Conservation (phyloP, 2,888 invertebrate species). For the Cataglyphis albicans region DNA sequence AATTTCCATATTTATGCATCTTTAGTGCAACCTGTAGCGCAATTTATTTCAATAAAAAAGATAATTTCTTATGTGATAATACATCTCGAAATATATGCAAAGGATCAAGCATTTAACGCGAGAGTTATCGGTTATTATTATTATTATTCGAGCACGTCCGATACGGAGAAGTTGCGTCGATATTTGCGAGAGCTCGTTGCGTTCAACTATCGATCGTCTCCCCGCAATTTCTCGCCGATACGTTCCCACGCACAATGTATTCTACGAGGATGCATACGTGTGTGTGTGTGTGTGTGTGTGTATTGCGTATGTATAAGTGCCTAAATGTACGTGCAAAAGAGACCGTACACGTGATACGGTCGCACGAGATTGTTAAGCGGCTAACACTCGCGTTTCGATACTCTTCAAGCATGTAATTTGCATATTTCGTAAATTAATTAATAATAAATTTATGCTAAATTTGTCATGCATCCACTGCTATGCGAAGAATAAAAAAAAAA, state of each 20-base stretch:
- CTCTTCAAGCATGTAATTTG: background rate
- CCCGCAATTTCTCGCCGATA: slow-evolving; percentile 63
- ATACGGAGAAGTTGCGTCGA: slow-evolving; percentile 25
- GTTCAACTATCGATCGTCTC: slow-evolving; percentile 72
- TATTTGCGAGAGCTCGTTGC: slow-evolving; percentile 61
- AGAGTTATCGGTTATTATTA: slow-evolving; percentile 24
- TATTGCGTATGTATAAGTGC: background rate
- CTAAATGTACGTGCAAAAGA: slow-evolving; percentile 26
- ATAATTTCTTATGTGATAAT: background rate
- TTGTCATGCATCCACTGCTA: background rate
- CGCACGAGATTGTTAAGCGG: slow-evolving; percentile 41
- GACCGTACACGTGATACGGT: slow-evolving; percentile 32
- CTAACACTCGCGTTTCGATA: slow-evolving; percentile 28
- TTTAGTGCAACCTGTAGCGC: background rate
- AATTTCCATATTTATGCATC: slow-evolving; percentile 17
- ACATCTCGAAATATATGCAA: slow-evolving; percentile 25
- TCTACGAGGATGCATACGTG: background rate
- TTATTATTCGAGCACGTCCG: slow-evolving; percentile 5
- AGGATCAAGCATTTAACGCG: slow-evolving; percentile 28
- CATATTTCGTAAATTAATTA: slow-evolving; percentile 33
- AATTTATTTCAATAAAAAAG: background rate
- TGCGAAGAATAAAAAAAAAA: background rate
- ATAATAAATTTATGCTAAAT: background rate
- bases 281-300: slow-evolving; percentile 31
- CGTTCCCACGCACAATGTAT: slow-evolving; percentile 33